Evolutionary conservation across 2,888 invertebrate species (phyloP).

Genomic region (Hoplodrina ambigua): DNA sequence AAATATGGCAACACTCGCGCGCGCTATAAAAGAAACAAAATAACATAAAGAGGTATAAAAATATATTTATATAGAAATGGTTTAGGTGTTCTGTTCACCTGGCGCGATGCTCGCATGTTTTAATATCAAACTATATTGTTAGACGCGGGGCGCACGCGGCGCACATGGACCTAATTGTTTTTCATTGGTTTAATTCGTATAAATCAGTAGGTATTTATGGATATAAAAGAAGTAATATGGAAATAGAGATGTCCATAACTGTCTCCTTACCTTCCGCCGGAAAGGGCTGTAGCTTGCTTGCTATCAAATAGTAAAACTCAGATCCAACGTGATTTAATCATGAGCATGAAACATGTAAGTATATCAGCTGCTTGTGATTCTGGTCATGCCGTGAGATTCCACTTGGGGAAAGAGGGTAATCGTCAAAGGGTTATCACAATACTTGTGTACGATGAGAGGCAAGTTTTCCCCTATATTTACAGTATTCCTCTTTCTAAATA

Average conservation of each 20-base stretch:
- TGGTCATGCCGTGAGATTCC: not conserved
- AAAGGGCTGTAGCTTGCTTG: too few species aligned
- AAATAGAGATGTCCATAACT: not conserved
- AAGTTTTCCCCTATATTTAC: not conserved
- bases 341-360: not conserved
- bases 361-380: constrained; percentile 25
- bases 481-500: not conserved
- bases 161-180: constrained; percentile 2
- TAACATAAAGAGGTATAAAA: constrained; percentile 82
- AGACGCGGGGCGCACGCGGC: not conserved
- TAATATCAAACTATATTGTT: constrained; percentile 53
- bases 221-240: not conserved
- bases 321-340: not conserved
- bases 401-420: not conserved
- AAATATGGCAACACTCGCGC: constrained; percentile 87
- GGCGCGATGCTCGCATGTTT: constrained; percentile 34
- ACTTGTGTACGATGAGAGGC: constrained; percentile 12
- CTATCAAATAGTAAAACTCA: too few species aligned
- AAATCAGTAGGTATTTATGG: constrained; percentile 4
- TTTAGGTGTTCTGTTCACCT: constrained; percentile 66
- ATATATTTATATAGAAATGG: constrained; percentile 75
- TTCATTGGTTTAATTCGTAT: not conserved
- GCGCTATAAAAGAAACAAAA: constrained; percentile 85
- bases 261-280: too few species aligned
- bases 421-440: constrained; percentile 14